A percentile compares a stretch with the other conserved stretches of the same genome.
phyloP scores from a whole-genome alignment of 1,140 invertebrate species.

The Carcinoscorpius rotundicauda region DNA sequence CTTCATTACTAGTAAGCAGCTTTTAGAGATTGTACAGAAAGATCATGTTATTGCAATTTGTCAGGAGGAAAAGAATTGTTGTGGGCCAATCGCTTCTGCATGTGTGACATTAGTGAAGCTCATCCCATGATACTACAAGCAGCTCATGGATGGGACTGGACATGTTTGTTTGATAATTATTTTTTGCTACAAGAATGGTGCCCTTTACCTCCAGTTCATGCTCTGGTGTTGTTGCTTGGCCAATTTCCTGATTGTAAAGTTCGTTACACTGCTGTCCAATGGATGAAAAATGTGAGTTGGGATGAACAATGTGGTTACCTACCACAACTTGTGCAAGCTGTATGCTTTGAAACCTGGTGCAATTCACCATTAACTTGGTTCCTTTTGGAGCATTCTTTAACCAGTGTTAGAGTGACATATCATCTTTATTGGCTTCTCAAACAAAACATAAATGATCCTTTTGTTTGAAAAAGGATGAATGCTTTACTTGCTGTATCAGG shows the following conservation, averaged over 20 bases:
- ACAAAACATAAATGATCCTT: slow-evolving; percentile 34
- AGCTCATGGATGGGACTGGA: slow-evolving; percentile 77
- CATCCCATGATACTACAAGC: slow-evolving; percentile 82
- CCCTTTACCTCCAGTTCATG: slow-evolving; percentile 66
- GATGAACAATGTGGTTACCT: slow-evolving; percentile 84
- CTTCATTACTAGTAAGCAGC: slow-evolving; percentile 66
- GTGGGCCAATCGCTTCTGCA: slow-evolving; percentile 88
- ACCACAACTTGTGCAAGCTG: slow-evolving; percentile 83
- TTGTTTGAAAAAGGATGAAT: slow-evolving; percentile 52
- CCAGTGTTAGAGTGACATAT: slow-evolving; percentile 81
- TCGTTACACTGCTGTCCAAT: slow-evolving; percentile 63
- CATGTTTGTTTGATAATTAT: slow-evolving; percentile 71
- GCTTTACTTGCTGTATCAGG: slow-evolving; percentile 75
- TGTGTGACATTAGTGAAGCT: slow-evolving; percentile 67
- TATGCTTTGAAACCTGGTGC: slow-evolving; percentile 89
- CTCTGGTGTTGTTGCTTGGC: slow-evolving; percentile 78
- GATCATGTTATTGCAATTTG: slow-evolving; percentile 31
- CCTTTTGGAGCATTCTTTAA: slow-evolving; percentile 66
- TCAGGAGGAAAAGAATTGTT: slow-evolving; percentile 56
- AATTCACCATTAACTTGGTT: slow-evolving; percentile 69
- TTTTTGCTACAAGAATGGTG: slow-evolving; percentile 68
- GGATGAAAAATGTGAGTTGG: slow-evolving; percentile 61
- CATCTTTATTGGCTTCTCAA: slow-evolving; percentile 82
- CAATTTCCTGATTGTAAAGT: slow-evolving; percentile 84
- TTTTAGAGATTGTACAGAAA: slow-evolving; percentile 72